Percentiles rank a stretch among this genome's conserved stretches.
Evolutionary conservation across 2,888 invertebrate genomes (phyloP).

Genomic region (Apamea epomidion): DNA sequence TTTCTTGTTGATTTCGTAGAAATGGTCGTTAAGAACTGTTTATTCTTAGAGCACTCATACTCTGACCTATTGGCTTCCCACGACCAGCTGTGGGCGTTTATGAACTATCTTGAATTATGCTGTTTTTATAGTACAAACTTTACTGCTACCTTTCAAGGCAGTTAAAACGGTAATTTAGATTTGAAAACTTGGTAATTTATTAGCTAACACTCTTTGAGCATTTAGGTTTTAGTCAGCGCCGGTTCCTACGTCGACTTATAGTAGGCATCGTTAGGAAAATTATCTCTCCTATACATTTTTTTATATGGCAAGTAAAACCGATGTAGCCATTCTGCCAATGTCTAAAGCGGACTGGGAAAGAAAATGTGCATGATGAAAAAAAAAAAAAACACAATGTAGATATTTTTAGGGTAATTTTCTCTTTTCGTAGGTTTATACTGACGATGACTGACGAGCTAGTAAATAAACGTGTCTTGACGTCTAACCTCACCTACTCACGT

Average conservation of each 20-base stretch:
- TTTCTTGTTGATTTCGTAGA: background rate
- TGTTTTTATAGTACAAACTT: slow-evolving; percentile 9
- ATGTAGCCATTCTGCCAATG: background rate
- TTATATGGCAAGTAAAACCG: background rate
- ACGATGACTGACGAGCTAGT: background rate
- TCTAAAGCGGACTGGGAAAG: background rate
- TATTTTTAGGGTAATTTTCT: background rate
- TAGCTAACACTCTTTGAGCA: background rate
- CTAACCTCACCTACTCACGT: slow-evolving; percentile 1
- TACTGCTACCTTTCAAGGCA: background rate
- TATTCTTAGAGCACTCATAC: background rate
- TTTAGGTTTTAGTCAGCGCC: background rate
- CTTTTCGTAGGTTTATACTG: background rate
- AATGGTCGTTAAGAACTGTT: slow-evolving; percentile 14
- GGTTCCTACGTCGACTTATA: background rate
- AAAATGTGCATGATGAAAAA: background rate
- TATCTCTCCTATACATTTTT: background rate
- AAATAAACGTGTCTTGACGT: background rate
- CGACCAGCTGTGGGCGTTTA: slow-evolving; percentile 19
- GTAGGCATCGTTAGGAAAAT: background rate
- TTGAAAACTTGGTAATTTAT: slow-evolving; percentile 14
- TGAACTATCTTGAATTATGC: background rate
- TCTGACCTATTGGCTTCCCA: background rate
- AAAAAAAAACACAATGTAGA: background rate
- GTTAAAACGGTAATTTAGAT: background rate